phyloP scores from a whole-genome alignment of 2,888 invertebrate species.

The Dynastes tityus region DNA sequence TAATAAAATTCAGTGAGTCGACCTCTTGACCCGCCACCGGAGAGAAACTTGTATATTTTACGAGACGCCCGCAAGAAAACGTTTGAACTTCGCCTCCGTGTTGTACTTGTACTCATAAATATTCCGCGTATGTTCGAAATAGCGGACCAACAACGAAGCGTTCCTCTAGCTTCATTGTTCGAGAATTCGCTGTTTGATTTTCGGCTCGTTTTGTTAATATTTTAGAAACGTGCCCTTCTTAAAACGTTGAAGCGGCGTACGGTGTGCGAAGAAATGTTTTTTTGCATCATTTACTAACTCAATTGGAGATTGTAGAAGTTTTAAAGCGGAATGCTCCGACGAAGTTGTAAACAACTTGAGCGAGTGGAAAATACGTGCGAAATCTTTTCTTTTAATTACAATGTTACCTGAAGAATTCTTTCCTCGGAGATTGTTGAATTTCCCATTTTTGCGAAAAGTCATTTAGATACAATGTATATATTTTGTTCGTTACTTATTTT shows the following conservation, averaged over 20 bases:
- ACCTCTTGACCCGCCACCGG: slow-evolving; percentile 23
- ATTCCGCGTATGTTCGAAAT: slow-evolving; percentile 12
- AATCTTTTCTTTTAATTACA: too few relatives aligned
- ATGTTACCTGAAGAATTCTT: too few relatives aligned
- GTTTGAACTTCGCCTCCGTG: slow-evolving; percentile 6
- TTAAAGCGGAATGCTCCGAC: too few relatives aligned
- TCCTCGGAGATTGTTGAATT: too few relatives aligned
- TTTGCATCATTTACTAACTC: slow-evolving; percentile 10
- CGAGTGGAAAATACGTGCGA: too few relatives aligned
- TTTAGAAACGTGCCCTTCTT: slow-evolving; percentile 15
- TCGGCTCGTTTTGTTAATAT: slow-evolving; percentile 20
- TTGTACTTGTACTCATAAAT: slow-evolving; percentile 24
- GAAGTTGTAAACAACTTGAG: too few relatives aligned
- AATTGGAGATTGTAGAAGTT: neutral
- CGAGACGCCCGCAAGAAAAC: slow-evolving; percentile 10
- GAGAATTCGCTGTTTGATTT: slow-evolving; percentile 27
- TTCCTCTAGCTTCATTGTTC: slow-evolving; percentile 14
- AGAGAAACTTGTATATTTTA: slow-evolving; percentile 25
- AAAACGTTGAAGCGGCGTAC: neutral
- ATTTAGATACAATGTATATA: too few relatives aligned
- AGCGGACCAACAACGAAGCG: slow-evolving; percentile 9
- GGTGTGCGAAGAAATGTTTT: neutral
- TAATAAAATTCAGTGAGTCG: slow-evolving; percentile 26
- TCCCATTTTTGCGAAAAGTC: too few relatives aligned
- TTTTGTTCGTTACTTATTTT: too few relatives aligned